Evolutionary conservation across 35 echinoderm and acorn worm species (phyloP).

Genomic region (Diadema setosum): DNA sequence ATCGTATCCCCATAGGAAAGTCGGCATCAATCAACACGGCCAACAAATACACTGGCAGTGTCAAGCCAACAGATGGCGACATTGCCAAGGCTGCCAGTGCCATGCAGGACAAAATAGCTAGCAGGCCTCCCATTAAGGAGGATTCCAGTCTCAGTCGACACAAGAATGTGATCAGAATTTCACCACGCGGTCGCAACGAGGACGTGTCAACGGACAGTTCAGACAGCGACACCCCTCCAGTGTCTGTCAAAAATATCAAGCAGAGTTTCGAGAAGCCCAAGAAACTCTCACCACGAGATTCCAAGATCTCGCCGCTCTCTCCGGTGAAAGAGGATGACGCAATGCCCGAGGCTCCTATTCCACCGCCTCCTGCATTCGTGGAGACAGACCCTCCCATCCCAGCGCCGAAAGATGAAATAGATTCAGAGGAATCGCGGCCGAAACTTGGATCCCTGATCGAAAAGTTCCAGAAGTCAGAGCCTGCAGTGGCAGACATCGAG

Average conservation of each 20-base stretch:
- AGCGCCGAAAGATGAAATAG: not conserved
- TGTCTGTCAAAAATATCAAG: slow-evolving; percentile 35
- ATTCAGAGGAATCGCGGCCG: not conserved
- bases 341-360: not conserved
- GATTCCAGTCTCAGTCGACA: slow-evolving; percentile 3
- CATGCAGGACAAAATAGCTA: slow-evolving; percentile 36
- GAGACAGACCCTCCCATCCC: not conserved
- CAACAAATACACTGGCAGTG: too few relatives aligned
- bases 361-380: not conserved
- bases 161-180: slow-evolving; percentile 31
- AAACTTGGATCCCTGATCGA: not conserved
- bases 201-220: not conserved
- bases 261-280: slow-evolving; percentile 39
- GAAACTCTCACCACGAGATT: slow-evolving; percentile 16
- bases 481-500: not conserved
- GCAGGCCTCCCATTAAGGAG: slow-evolving; percentile 25
- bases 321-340: slow-evolving; percentile 35
- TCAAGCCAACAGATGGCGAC: not conserved
- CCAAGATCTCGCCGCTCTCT: not conserved
- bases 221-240: not conserved
- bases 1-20: not conserved
- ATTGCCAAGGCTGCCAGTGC: slow-evolving; percentile 43
- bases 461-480: not conserved
- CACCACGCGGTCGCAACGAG: not conserved
- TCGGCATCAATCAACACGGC: not conserved